phyloP scores from a whole-genome alignment of 2,113 vertebrate genomes.

The Picathartes gymnocephalus region DNA sequence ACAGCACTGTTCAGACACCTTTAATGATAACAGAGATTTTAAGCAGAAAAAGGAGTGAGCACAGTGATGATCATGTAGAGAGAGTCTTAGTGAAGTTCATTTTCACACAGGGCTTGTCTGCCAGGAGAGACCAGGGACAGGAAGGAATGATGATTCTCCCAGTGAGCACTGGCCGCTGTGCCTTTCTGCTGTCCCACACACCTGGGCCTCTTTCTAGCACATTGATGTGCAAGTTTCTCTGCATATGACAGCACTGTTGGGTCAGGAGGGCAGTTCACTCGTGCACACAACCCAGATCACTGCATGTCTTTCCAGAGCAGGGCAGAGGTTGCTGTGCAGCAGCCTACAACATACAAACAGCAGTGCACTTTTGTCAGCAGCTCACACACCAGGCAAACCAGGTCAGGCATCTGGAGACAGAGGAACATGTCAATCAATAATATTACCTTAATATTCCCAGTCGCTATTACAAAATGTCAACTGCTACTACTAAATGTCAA shows the following conservation, averaged over 20 bases:
- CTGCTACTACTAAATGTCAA: not conserved
- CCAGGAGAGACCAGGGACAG: not conserved
- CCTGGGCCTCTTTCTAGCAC: not conserved
- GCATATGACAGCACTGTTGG: not conserved
- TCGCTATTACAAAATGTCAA: not conserved
- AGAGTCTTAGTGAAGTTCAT: not conserved
- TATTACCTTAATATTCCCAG: not conserved
- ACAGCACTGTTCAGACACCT: not conserved
- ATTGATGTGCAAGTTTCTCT: not conserved
- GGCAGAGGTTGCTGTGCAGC: not conserved
- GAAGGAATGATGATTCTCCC: not conserved
- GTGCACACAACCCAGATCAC: not conserved
- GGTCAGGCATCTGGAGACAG: not conserved
- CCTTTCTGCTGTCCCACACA: not conserved
- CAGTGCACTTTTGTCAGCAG: not conserved
- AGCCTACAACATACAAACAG: not conserved
- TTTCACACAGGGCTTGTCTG: not conserved
- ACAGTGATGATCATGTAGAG: not conserved
- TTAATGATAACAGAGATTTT: not conserved
- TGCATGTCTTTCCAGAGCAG: not conserved
- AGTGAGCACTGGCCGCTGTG: rapidly evolving
- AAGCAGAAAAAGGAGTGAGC: not conserved
- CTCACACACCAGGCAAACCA: not conserved
- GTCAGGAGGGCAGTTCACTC: not conserved
- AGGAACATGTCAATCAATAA: not conserved